Evolutionary conservation across 2,888 invertebrate species (phyloP), one percentile per base, ranked within the genome.

Genomic region (Patella depressa): DNA sequence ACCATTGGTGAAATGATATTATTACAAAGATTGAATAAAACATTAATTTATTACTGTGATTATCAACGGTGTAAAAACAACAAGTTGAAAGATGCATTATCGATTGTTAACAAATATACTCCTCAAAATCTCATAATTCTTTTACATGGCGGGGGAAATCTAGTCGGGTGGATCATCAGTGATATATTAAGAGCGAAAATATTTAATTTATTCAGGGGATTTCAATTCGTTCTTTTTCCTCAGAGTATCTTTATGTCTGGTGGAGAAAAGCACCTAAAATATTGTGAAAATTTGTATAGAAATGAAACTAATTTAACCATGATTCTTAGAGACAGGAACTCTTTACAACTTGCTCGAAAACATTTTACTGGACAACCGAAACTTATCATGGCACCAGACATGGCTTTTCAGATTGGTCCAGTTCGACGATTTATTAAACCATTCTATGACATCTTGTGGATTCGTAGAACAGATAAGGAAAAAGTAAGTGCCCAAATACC

Each of bases 101-200:
- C 9, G 19, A 19, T 65, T 59, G 53, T 53, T 24, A 24, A 71
- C 1, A 54, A 59, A 14, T 79, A 76, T 34, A 65, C 71, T 3
- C n/a, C 45, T 5, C 9, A 74, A 15, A 72, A 79, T 19, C 55
- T 85, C 7, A 79, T 82, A 9, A 81, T 84, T 24, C 57, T 85
- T 12, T 78, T 82, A 53, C 82, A 83, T 54, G 85, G 85, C 0
- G 85, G 85, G 0, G 85, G 85, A 0, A 85, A 85, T 65, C 24
- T 65, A 65, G 12, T 65, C 12, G 65, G 65, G 11, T 65, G 65
- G 65, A 24, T 19, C 2, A 65, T 24, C 19, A n/a, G 19, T 24
- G 65, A 65, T 65, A n/a, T 3, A 19, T 19, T 65, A 65, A 65
- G 65, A n/a, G 65, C 7, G 12, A 65, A 24, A 65, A 24, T 24